Evolutionary conservation across 2,113 vertebrate species (phyloP).

Genomic region (Mormyrus lacerda): DNA sequence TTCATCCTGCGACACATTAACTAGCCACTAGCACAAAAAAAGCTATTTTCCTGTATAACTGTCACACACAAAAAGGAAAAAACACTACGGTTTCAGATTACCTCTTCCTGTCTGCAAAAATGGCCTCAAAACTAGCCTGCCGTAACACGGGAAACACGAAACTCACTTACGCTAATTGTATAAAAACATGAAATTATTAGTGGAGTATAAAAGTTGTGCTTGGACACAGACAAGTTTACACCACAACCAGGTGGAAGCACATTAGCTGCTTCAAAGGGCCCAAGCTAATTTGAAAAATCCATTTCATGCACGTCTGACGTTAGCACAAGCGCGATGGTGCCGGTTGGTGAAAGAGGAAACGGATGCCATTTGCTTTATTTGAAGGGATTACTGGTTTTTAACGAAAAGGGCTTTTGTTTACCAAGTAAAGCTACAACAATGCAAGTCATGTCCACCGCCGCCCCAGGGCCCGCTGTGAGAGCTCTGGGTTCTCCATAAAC

Average conservation of each 20-base stretch:
- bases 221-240: conserved; percentile 23
- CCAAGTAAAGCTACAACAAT: background rate
- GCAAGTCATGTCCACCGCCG: background rate
- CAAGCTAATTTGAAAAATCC: conserved; percentile 40
- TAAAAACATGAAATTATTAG: background rate
- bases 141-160: background rate
- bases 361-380: background rate
- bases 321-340: conserved; percentile 27
- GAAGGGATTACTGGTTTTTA: background rate
- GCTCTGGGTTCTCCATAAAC: background rate
- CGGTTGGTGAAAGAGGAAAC: background rate
- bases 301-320: conserved; percentile 37
- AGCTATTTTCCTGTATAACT: background rate
- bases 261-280: conserved; percentile 37
- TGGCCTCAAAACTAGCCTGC: background rate
- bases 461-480: background rate
- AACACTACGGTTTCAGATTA: background rate
- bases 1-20: background rate
- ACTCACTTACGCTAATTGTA: background rate
- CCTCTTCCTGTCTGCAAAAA: background rate
- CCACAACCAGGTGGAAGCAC: conserved; percentile 23
- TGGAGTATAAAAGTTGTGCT: background rate
- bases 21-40: background rate
- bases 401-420: background rate
- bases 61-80: background rate